phyloP scores from a whole-genome alignment of 1,140 invertebrate species.

The Orchestia grillus region DNA sequence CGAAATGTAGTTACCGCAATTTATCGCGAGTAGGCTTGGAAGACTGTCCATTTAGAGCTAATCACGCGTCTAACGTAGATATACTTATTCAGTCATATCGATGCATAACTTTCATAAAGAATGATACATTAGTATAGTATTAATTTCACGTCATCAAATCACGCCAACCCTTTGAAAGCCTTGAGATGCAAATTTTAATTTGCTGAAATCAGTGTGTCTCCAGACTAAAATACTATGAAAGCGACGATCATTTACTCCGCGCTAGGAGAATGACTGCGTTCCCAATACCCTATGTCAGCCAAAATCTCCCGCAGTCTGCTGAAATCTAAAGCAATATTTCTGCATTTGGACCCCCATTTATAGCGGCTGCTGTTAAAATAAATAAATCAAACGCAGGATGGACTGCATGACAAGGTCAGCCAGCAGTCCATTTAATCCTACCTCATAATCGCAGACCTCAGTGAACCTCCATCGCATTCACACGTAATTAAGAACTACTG shows the following conservation, averaged over 20 bases:
- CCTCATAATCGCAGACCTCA: not conserved
- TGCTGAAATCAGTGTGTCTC: not conserved
- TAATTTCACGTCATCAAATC: not conserved
- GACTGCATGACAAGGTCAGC: not conserved
- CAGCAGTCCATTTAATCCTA: not conserved
- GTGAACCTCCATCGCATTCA: not conserved
- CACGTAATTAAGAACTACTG: not conserved
- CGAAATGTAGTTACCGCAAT: no score
- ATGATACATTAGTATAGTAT: not conserved
- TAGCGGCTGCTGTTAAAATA: not conserved
- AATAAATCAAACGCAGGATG: not conserved
- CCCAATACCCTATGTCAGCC: not conserved
- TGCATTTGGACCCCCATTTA: not conserved
- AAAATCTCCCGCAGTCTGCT: not conserved
- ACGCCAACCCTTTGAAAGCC: not conserved
- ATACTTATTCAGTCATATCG: not conserved
- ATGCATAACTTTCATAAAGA: not conserved
- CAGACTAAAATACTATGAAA: not conserved
- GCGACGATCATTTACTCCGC: not conserved
- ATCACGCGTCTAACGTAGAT: no score
- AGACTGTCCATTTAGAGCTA: no score
- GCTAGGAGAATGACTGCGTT: not conserved
- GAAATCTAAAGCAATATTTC: not conserved
- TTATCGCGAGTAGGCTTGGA: no score
- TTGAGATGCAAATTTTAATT: not conserved